A percentile compares a stretch with the other conserved stretches of the same genome.
phyloP scores from a whole-genome alignment of 2,888 invertebrate species.

The Lasioglossum vierecki region DNA sequence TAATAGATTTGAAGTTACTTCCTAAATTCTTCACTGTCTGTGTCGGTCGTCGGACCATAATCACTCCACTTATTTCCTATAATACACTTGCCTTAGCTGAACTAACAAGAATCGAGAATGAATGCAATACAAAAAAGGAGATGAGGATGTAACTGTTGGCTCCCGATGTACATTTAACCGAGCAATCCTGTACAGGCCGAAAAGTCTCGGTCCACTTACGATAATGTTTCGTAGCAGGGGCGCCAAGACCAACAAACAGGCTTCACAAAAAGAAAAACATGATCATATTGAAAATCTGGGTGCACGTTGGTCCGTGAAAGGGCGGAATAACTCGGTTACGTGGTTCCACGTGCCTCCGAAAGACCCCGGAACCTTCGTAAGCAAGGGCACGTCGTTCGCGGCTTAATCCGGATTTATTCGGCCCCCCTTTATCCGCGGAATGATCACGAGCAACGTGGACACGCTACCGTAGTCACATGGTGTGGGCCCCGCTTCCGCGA shows the following conservation, averaged over 20 bases:
- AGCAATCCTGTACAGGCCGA: too few species aligned
- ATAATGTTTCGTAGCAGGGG: background rate
- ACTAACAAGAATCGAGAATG: background rate
- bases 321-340: conserved; percentile 5
- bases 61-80: background rate
- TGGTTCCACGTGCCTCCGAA: conserved; percentile 33
- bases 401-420: conserved; percentile 74
- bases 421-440: conserved; percentile 67
- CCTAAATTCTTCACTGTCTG: too few species aligned
- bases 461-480: conserved; percentile 56
- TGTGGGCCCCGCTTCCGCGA: conserved; percentile 27
- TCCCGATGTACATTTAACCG: too few species aligned
- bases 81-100: background rate
- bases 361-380: conserved; percentile 44
- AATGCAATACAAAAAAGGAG: background rate
- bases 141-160: background rate
- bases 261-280: background rate
- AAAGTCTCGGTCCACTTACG: background rate
- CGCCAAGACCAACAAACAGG: background rate
- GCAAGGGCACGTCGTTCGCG: conserved; percentile 54
- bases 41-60: too few species aligned
- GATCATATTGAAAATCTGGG: background rate
- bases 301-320: background rate
- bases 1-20: too few species aligned
- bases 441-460: conserved; percentile 58